Base-by-base conservation (phyloP, 2,888 invertebrate species). In the Nectonema munidae region DNA sequence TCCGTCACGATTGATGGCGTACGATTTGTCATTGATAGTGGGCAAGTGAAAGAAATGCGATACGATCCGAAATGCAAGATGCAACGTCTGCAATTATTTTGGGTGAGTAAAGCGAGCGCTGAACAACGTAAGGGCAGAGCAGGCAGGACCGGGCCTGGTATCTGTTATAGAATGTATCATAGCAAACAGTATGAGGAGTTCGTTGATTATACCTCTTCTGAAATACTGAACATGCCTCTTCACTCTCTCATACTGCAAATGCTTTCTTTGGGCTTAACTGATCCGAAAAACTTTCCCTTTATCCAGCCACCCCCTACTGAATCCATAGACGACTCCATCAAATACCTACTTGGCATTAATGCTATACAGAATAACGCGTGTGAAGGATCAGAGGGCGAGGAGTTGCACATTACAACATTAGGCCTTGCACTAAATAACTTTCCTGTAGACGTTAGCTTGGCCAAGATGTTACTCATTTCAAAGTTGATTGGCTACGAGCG, bases 1-100 rank as follows among this genome's bases (percentile, higher is more conserved):
- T 86, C 86, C 0, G 71, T 95, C 3, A 95, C 95, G 0, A 86
- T 95, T 39, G 95, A 95, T 52, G 89, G 89, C 1, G 72, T 95
- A 39, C 63, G 89, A 49, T 95, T 95, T 57, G 89, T 95, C 1
- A 66, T 75, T 1, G 89, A 95, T 54, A 83, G 83, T 2, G 89
- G 95, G 19, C 83, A 79, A 63, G 53, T 54, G 3, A 86, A 86
- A 58, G 75, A 86, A 57, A 86, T 89, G 77, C 76, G 71, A 48
- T 89, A 76, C 51, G 79, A 86, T 54, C 68, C 76, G 0, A 65
- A 66, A 2, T 70, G 71, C 40, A 77, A 77, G 52, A 75, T 86
- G 62, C 79, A 79, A 50, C 49, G 52, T 37, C 46, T 61, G 11
- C 47, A 47, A 37, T 38, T 40, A 3, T 40, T 18, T 29, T 79